Evolutionary conservation across 2,888 invertebrate species (phyloP).

Genomic region (Polymixis lichenea): DNA sequence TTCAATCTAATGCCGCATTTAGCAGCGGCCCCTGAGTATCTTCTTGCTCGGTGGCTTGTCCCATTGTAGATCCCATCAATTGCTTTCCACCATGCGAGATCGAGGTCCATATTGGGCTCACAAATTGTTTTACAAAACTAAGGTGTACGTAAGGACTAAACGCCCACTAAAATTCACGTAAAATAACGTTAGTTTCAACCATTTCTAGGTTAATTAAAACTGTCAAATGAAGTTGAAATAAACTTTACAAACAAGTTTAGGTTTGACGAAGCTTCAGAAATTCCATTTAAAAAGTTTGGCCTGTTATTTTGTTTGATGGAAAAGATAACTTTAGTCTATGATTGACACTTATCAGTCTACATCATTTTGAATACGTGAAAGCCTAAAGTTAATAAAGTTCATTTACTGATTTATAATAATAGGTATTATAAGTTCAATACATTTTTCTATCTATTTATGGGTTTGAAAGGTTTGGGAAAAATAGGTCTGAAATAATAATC

Average conservation of each 20-base stretch:
- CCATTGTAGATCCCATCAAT: no score
- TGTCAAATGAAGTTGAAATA: slow-evolving; percentile 8
- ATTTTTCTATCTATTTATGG: not conserved
- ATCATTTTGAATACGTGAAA: not conserved
- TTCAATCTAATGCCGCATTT: no score
- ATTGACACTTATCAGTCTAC: slow-evolving; percentile 4
- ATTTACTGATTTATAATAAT: not conserved
- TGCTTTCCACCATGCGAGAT: not conserved
- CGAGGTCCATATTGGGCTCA: not conserved
- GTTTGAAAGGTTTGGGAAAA: not conserved
- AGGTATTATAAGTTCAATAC: not conserved
- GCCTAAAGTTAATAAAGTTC: not conserved
- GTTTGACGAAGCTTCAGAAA: slow-evolving; percentile 15
- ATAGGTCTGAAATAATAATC: not conserved
- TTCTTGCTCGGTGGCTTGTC: no score
- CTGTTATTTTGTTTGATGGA: slow-evolving; percentile 2
- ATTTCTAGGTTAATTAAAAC: not conserved
- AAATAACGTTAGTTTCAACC: not conserved
- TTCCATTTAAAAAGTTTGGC: slow-evolving; percentile 21
- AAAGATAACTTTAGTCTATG: not conserved
- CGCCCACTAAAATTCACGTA: not conserved
- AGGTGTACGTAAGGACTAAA: not conserved
- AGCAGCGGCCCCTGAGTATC: no score
- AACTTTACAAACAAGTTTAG: not conserved
- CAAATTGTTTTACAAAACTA: no score